Evolutionary conservation across 1,140 invertebrate species (phyloP), one percentile per base, ranked within the genome.

Genomic region (Habropoda laboriosa): DNA sequence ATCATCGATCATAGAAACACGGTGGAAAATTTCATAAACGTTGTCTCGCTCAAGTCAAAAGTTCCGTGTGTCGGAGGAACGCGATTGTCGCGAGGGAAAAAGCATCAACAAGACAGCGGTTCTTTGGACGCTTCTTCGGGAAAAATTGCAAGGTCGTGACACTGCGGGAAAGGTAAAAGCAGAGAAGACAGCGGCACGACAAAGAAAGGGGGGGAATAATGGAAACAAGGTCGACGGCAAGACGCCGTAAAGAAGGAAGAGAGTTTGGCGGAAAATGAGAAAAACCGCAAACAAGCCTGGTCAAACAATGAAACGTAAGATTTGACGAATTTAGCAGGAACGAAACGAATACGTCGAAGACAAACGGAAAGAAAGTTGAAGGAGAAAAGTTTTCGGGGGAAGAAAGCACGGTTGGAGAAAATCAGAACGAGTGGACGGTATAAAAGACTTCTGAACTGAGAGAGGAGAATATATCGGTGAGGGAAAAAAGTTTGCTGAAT

Each of bases 1-100:
- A 18, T 16, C 38, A 42, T 64, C 16, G 13, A 24, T 40, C 38
- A 13, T 38, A 30, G 51, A n/a, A 40, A 21, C 5, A 5, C 5
- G 10, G 51, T n/a, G 10, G 27, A 42, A 60, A 58, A 58, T 72
- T 45, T 72, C 58, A 72, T 72, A 57, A 72, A 58, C 27, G 21
- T n/a, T 3, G 35, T 12, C 18, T 8, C 21, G 27, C 7, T 27
- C 8, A n/a, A 27, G 16, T 30, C 13, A 18, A 42, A 32, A 47
- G 4, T 30, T 24, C 21, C 27, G 32, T n/a, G 12, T 21, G 35
- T 66, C 10, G 0, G n/a, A 45, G 21, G 27, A 68, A 76, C 38
- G 38, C 45, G 60, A 40, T 18, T 74, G 32, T 40, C 35, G 24
- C 13, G 45, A 45, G 57, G n/a, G 64, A 58, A 27, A 68, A 57